Percentiles rank a stretch among this genome's conserved stretches.
phyloP scores from a whole-genome alignment of 2,888 invertebrate genomes.

The Cryptocheilus praepositus region DNA sequence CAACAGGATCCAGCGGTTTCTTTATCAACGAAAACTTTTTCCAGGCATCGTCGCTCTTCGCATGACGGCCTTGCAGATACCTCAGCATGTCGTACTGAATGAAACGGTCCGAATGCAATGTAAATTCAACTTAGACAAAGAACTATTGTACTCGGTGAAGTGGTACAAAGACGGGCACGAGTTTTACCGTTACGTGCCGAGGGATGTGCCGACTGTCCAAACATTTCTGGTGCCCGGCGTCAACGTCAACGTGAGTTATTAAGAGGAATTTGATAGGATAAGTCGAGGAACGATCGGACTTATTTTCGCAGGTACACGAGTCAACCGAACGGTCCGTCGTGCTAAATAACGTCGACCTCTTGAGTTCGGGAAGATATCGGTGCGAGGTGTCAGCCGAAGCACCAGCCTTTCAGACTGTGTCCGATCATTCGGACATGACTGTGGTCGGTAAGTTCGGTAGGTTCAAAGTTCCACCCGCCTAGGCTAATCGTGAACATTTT shows the following conservation, averaged over 20 bases:
- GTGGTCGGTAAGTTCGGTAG: slow-evolving; percentile 79
- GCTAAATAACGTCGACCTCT: slow-evolving; percentile 80
- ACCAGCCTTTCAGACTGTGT: slow-evolving; percentile 83
- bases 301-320: slow-evolving; percentile 78
- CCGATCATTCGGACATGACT: slow-evolving; percentile 81
- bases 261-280: too few species aligned
- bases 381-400: slow-evolving; percentile 85
- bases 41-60: slow-evolving; percentile 66
- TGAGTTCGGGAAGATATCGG: slow-evolving; percentile 81
- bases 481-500: too few species aligned
- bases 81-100: slow-evolving; percentile 73
- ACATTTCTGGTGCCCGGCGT: slow-evolving; percentile 72
- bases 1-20: slow-evolving; percentile 1
- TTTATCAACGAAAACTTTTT: slow-evolving; percentile 16
- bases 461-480: too few species aligned
- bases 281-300: too few species aligned
- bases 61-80: slow-evolving; percentile 73
- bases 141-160: slow-evolving; percentile 74
- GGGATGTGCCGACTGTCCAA: slow-evolving; percentile 72
- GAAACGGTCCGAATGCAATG: slow-evolving; percentile 74
- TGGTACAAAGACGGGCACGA: slow-evolving; percentile 75
- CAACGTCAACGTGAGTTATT: slow-evolving; percentile 72
- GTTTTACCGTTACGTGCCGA: slow-evolving; percentile 74
- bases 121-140: slow-evolving; percentile 74
- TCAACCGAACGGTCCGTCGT: slow-evolving; percentile 82